phyloP scores from a whole-genome alignment of 2,113 vertebrate genomes.

The Myocastor coypus region DNA sequence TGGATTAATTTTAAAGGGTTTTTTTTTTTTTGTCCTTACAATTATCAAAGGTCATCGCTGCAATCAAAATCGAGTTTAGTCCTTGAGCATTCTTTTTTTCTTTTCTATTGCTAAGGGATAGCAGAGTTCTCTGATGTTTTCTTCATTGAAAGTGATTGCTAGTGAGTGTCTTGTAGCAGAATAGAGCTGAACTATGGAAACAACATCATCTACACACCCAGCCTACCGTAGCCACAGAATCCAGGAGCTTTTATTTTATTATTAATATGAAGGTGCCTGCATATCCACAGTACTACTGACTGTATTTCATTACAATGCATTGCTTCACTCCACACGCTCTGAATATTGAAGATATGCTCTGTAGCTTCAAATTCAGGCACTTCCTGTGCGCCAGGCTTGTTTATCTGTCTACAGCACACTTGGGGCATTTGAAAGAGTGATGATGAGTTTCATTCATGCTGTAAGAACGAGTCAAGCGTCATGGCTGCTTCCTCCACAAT shows the following conservation, averaged over 20 bases:
- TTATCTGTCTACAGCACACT: slow-evolving; percentile 56
- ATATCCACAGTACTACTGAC: slow-evolving; percentile 49
- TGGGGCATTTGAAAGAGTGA: slow-evolving; percentile 66
- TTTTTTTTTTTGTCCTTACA: slow-evolving; percentile 63
- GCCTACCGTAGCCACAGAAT: slow-evolving; percentile 40
- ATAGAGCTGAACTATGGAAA: slow-evolving; percentile 56
- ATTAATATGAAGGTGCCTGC: slow-evolving; percentile 64
- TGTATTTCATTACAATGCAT: slow-evolving; percentile 76
- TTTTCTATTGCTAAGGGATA: slow-evolving; percentile 30
- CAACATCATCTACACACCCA: slow-evolving; percentile 57
- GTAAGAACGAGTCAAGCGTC: slow-evolving; percentile 50
- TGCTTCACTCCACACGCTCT: slow-evolving; percentile 63
- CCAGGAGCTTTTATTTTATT: slow-evolving; percentile 49
- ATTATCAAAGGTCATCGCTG: background rate
- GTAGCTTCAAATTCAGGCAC: slow-evolving; percentile 69
- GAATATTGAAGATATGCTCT: slow-evolving; percentile 68
- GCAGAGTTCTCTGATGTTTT: slow-evolving; percentile 67
- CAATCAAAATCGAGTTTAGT: background rate
- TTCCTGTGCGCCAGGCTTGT: slow-evolving; percentile 68
- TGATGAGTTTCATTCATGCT: slow-evolving; percentile 65
- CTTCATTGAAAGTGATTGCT: slow-evolving; percentile 22
- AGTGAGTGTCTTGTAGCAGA: slow-evolving; percentile 53
- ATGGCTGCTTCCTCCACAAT: slow-evolving; percentile 66
- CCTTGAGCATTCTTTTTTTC: background rate
- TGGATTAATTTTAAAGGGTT: slow-evolving; percentile 73